phyloP scores from a whole-genome alignment of 2,113 vertebrate species.

The Gymnorhina tibicen region DNA sequence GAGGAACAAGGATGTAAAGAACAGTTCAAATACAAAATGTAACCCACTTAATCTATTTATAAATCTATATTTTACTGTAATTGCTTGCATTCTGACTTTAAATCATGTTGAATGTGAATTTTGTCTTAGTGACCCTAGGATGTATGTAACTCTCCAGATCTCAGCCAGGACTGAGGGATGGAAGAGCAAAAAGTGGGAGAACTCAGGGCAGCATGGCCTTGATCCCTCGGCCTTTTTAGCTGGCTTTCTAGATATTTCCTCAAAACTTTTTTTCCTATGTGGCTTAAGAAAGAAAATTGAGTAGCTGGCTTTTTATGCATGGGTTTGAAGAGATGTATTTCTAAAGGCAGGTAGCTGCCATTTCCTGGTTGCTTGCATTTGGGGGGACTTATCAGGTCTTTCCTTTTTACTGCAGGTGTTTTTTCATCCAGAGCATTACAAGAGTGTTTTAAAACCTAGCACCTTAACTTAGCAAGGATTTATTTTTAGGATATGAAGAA shows the following conservation, averaged over 20 bases:
- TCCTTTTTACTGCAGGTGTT: not conserved
- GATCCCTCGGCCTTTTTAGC: not conserved
- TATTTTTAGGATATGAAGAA: not conserved
- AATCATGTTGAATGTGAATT: not conserved
- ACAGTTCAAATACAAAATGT: not conserved
- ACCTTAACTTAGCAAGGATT: not conserved
- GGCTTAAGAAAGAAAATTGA: not conserved
- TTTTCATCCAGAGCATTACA: not conserved
- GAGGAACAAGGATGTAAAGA: not conserved
- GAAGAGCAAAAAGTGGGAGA: not conserved
- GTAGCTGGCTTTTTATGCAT: not conserved
- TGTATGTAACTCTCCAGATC: not conserved
- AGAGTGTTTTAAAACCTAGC: not conserved
- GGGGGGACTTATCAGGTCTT: not conserved
- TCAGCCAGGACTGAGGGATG: not conserved
- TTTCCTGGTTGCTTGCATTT: not conserved
- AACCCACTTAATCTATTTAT: not conserved
- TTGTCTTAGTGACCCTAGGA: not conserved
- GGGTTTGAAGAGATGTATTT: not conserved
- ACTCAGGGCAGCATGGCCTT: not conserved
- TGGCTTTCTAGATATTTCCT: not conserved
- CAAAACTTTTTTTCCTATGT: not conserved
- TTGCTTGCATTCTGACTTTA: not conserved
- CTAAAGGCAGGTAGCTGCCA: not conserved
- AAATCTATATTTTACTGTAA: not conserved